These are phyloP conservation scores for Morpho helenor DNA, from an alignment of 2,888 invertebrate genomes.

Conservation along the genomic window DNA sequence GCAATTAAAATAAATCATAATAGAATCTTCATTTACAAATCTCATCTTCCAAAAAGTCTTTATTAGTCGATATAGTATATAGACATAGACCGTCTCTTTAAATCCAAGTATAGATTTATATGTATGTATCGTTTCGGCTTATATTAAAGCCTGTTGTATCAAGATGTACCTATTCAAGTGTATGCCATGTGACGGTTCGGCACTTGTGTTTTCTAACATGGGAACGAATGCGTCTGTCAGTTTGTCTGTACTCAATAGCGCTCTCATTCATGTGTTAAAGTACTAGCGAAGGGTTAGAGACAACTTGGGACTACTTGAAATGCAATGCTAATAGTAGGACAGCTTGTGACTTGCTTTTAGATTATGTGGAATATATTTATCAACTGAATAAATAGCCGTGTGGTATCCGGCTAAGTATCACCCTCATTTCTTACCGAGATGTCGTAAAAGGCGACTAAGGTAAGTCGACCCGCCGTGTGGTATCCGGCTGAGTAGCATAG, in stretches of 20 bases:
- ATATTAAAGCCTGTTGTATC: conserved; percentile 29
- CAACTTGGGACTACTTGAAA: conserved; percentile 35
- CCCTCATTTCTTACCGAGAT: too few relatives aligned
- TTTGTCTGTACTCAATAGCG: conserved; percentile 43
- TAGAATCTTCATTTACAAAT: too few relatives aligned
- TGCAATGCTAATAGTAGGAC: conserved; percentile 35
- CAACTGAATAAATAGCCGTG: conserved; percentile 21
- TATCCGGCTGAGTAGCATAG: too few relatives aligned
- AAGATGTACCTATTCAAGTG: conserved; percentile 38
- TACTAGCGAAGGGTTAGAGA: conserved; percentile 33
- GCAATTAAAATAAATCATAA: too few relatives aligned
- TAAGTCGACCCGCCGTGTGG: too few relatives aligned
- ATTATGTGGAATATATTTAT: conserved; percentile 31
- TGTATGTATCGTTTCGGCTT: conserved; percentile 11
- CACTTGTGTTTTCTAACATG: conserved; percentile 43
- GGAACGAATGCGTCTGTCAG: conserved; percentile 57
- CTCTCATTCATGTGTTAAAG: conserved; percentile 48
- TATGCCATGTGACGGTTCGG: conserved; percentile 36
- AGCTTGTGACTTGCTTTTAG: conserved; percentile 33
- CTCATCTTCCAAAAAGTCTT: too few relatives aligned
- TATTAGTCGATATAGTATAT: too few relatives aligned
- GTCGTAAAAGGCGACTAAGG: too few relatives aligned
- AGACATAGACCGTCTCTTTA: too few relatives aligned
- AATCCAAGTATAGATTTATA: conserved; percentile 1
- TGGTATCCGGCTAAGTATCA: too few relatives aligned